These are phyloP conservation scores for Pachyseris speciosa DNA, from an alignment of 64 coral and sea anemone genomes.

Conservation along the genomic window DNA sequence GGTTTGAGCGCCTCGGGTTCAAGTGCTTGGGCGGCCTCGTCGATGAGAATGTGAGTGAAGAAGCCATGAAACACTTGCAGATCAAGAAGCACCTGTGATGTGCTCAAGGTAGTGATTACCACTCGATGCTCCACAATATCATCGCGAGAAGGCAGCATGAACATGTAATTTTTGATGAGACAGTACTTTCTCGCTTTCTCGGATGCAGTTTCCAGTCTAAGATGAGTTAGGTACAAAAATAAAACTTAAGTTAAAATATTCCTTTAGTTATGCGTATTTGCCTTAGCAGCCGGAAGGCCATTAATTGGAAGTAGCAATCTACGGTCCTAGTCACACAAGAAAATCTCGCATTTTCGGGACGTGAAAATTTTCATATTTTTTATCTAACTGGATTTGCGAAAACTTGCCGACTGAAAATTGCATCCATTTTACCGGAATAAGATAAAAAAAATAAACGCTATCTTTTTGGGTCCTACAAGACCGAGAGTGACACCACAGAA, in stretches of 20 bases:
- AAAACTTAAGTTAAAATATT: too few relatives aligned
- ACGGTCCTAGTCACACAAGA: too few relatives aligned
- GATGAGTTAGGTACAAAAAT: neutral
- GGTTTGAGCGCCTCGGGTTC: conserved; percentile 86
- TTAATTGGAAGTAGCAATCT: too few relatives aligned
- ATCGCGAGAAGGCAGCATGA: conserved; percentile 66
- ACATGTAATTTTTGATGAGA: conserved; percentile 38
- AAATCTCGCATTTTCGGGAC: too few relatives aligned
- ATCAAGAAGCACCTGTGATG: conserved; percentile 76
- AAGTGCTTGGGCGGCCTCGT: conserved; percentile 92
- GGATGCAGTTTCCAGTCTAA: conserved; percentile 49
- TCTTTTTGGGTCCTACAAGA: too few relatives aligned
- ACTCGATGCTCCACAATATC: conserved; percentile 69
- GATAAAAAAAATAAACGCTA: too few relatives aligned
- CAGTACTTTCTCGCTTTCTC: conserved; percentile 58
- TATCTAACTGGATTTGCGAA: too few relatives aligned
- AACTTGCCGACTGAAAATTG: too few relatives aligned
- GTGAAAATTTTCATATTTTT: too few relatives aligned
- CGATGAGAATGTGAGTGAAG: conserved; percentile 92
- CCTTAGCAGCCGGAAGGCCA: too few relatives aligned
- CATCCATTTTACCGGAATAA: too few relatives aligned
- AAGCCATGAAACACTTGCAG: conserved; percentile 76
- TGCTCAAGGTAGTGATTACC: conserved; percentile 75
- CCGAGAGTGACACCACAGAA: too few relatives aligned
- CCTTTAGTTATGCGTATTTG: neutral